Evolutionary conservation across 2,888 invertebrate species (phyloP).

Genomic region (Acrobasis suavella): DNA sequence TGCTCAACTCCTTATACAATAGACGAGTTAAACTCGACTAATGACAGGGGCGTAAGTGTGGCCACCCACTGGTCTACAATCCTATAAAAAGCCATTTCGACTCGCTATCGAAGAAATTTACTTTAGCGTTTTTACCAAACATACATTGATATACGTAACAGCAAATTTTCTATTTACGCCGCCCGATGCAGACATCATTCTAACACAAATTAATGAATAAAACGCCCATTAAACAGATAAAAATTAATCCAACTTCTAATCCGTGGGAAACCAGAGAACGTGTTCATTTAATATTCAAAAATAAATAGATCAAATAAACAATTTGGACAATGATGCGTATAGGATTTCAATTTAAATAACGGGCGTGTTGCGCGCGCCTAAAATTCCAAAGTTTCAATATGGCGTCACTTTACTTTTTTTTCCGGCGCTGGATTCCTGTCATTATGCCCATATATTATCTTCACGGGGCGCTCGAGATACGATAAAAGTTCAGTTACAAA

Average conservation of each 20-base stretch:
- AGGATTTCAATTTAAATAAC: constrained; percentile 39
- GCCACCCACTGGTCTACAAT: no score
- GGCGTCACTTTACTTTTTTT: constrained; percentile 55
- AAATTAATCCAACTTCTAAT: constrained; percentile 30
- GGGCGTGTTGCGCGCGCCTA: constrained; percentile 54
- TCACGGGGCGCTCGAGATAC: constrained; percentile 62
- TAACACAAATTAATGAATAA: constrained; percentile 17
- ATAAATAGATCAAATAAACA: constrained; percentile 49
- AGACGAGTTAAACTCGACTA: no score
- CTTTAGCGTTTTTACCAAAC: no score
- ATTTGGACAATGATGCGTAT: constrained; percentile 34
- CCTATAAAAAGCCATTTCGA: no score
- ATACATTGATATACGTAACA: no score
- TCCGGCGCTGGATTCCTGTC: constrained; percentile 63
- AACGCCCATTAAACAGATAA: constrained; percentile 24
- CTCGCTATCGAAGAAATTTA: no score
- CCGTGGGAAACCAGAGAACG: constrained; percentile 30
- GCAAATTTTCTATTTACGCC: neutral
- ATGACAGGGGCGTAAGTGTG: no score
- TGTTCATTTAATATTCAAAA: constrained; percentile 32
- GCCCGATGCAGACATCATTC: constrained; percentile 9
- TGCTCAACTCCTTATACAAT: no score
- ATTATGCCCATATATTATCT: constrained; percentile 68
- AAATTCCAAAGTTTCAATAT: constrained; percentile 64
- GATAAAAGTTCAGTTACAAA: constrained; percentile 57